Evolutionary conservation across 2,113 vertebrate species (phyloP).

Genomic region (Pandion haliaetus): DNA sequence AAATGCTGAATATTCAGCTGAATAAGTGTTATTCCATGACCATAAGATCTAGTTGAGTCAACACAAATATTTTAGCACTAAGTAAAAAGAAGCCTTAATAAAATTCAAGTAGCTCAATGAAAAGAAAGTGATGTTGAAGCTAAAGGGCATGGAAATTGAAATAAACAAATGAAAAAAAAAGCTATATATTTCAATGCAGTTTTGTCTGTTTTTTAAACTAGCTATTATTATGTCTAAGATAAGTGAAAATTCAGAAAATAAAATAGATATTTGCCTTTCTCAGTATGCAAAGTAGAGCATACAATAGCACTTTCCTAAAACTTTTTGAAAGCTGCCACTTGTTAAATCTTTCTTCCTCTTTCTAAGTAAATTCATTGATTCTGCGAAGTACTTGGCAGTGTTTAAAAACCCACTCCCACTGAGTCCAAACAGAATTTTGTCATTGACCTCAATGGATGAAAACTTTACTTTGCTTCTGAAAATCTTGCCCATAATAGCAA

Average conservation of each 20-base stretch:
- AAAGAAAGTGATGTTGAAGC: neutral
- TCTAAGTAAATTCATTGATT: neutral
- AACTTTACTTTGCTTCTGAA: neutral
- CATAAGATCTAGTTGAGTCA: conserved; percentile 19
- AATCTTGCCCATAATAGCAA: neutral
- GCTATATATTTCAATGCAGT: neutral
- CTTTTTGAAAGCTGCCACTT: neutral
- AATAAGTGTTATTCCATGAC: neutral
- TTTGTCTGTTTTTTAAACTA: neutral
- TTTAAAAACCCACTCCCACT: neutral
- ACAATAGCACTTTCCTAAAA: neutral
- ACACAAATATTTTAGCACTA: conserved; percentile 34
- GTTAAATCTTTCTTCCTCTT: neutral
- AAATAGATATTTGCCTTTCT: neutral
- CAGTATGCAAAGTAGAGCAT: neutral
- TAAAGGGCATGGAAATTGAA: neutral
- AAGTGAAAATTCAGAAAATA: neutral
- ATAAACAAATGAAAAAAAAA: neutral
- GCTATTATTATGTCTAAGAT: neutral
- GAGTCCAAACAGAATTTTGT: neutral
- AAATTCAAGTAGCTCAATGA: neutral
- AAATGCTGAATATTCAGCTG: conserved; percentile 28
- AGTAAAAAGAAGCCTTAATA: conserved; percentile 29
- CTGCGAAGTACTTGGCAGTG: neutral
- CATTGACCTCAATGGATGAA: neutral